A percentile compares a stretch with the other conserved stretches of the same genome.
Evolutionary conservation across 2,888 invertebrate species (phyloP).

Genomic region (Thymelicus acteon): DNA sequence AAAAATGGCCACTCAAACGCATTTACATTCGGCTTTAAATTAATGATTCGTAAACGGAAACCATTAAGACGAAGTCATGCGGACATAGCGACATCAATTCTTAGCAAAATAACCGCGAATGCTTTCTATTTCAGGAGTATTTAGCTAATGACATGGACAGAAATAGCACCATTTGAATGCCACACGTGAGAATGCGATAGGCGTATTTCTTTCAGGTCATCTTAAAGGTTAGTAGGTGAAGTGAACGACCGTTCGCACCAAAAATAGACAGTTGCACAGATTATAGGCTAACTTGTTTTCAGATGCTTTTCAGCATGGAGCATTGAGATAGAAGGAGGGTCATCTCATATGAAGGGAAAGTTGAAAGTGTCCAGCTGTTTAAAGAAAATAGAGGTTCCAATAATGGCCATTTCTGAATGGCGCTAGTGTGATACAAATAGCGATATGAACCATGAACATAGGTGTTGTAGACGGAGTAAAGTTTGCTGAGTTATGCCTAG

Average conservation of each 20-base stretch:
- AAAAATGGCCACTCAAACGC: not conserved
- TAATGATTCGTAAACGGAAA: not conserved
- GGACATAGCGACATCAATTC: constrained; percentile 16
- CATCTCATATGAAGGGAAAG: too few relatives aligned
- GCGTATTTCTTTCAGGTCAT: constrained; percentile 26
- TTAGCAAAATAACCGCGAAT: constrained; percentile 19
- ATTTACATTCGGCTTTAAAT: not conserved
- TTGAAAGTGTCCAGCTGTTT: too few relatives aligned
- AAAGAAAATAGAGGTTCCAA: too few relatives aligned
- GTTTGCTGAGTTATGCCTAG: too few relatives aligned
- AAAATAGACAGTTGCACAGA: constrained; percentile 52
- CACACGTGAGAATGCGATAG: constrained; percentile 33
- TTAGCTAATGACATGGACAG: constrained; percentile 30
- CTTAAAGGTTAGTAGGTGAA: constrained; percentile 48
- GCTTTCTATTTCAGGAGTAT: constrained; percentile 13
- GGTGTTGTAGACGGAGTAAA: too few relatives aligned
- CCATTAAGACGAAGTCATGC: constrained; percentile 2
- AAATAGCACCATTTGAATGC: constrained; percentile 26
- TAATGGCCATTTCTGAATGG: too few relatives aligned
- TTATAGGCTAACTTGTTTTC: not conserved
- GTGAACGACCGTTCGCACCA: constrained; percentile 64
- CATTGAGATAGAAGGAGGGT: too few relatives aligned
- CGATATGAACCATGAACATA: too few relatives aligned
- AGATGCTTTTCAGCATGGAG: too few relatives aligned
- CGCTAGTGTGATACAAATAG: too few relatives aligned